Evolutionary conservation across 1,140 invertebrate species (phyloP), one percentile per base, ranked within the genome.

Genomic region (Homalodisca vitripennis): DNA sequence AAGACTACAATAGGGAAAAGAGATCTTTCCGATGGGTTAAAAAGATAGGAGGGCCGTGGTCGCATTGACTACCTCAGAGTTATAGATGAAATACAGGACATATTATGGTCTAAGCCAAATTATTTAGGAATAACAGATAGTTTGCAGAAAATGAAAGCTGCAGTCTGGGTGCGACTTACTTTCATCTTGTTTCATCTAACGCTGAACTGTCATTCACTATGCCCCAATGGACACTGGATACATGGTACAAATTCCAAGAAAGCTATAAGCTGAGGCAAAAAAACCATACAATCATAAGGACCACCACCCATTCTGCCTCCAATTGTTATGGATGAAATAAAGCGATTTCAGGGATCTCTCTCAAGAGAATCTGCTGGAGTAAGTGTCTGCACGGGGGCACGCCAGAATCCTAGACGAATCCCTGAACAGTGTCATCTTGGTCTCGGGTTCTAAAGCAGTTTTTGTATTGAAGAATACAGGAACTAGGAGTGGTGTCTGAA

Each of bases 161-260:
- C 57, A 26, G 57, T 30, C 20, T 62, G 20, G 27, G 20, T n/a
- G n/a, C 22, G 20, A 14, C 13, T 26, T 30, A 62, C 27, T 62
- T 62, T 27, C 27, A 30, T 30, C 22, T 30, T 12, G 27, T 2
- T 27, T 24, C n/a, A n/a, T n/a, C n/a, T n/a, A n/a, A n/a, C n/a
- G n/a, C n/a, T n/a, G n/a, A n/a, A n/a, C n/a, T n/a, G 30, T 41
- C 64, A 66, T 41, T 1, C 10, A 1, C 20, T 31, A 41, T 66
- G 64, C 31, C 64, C 64, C 32, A 41, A 12, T 3, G 32, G 30
- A 3, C 32, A 20, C 34, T n/a, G n/a, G 32, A 66, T 29, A 66
- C 10, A 24, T 66, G 32, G 64, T 66, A 34, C 64, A 66, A 66
- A 41, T 31, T 41, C n/a, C 32, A 66, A n/a, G 3, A 63, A 63